phyloP scores from a whole-genome alignment of 2,888 invertebrate species.

The Apamea anceps region DNA sequence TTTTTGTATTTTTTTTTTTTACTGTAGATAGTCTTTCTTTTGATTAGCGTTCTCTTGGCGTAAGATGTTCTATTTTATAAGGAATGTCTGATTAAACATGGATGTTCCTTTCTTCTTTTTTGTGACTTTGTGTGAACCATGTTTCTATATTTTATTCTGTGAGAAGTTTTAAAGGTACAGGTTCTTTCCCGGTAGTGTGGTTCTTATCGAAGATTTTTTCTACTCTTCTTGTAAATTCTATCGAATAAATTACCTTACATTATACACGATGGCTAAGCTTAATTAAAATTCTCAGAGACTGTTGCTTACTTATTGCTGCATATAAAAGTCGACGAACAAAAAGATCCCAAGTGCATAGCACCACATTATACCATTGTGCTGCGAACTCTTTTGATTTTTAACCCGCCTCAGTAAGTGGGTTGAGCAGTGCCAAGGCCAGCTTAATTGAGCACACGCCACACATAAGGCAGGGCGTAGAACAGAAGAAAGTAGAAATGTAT shows the following conservation, averaged over 20 bases:
- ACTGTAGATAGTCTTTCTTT: constrained; percentile 57
- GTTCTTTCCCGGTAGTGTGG: constrained; percentile 3
- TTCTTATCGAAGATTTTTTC: not conserved
- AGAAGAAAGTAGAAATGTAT: not conserved
- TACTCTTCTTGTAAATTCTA: not conserved
- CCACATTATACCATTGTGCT: constrained; percentile 52
- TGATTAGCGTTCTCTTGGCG: constrained; percentile 54
- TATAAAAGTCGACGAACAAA: constrained; percentile 49
- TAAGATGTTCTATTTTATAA: constrained; percentile 56
- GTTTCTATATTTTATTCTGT: constrained; percentile 15
- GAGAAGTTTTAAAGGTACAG: not conserved
- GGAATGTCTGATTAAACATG: constrained; percentile 52
- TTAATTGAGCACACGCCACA: constrained; percentile 43
- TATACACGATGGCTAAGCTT: constrained; percentile 20
- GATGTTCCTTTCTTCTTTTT: constrained; percentile 35
- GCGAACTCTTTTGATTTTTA: constrained; percentile 57
- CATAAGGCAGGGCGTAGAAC: constrained; percentile 7
- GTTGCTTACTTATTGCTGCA: constrained; percentile 33
- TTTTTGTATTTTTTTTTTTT: constrained; percentile 60
- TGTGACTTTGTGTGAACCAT: constrained; percentile 1
- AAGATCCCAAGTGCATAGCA: constrained; percentile 49
- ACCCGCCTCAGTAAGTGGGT: constrained; percentile 43
- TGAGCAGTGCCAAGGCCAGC: constrained; percentile 57
- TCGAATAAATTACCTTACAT: constrained; percentile 38
- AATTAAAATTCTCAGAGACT: constrained; percentile 46